Evolutionary conservation across 2,888 invertebrate species (phyloP), one percentile per base, ranked within the genome.

Genomic region (Brachyptera risi): DNA sequence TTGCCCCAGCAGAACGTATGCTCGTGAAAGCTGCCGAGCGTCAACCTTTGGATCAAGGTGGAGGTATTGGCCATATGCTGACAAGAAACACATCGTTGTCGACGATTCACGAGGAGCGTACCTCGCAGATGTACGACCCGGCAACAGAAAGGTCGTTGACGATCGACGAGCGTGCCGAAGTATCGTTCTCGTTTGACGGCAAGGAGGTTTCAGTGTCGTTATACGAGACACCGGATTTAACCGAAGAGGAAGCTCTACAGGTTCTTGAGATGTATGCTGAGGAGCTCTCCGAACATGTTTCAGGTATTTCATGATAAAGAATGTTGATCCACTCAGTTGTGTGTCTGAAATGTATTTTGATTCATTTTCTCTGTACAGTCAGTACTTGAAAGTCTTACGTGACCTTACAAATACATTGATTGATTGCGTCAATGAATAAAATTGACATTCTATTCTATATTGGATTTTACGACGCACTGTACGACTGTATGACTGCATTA

Each of bases 201-300:
- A 92, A 91, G 76, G 93, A 94, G 77, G 91, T 93, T 0, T 92
- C 92, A 0, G 91, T 93, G 0, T 93, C 93, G 2, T 76, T 94
- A 1, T 94, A 93, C 70, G 94, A 94, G 78, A 94, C 94, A 1
- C 94, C 94, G 0, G 94, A 94, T 76, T 78, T 94, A 56, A 94
- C 93, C 0, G 92, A 94, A 75, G 92, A 93, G 74, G 93, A 94
- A 77, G 94, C 93, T 0, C 78, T 92, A 31, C 90, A 93, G 76
- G 92, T 94, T 69, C 88, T 93, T 0, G 93, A 94, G 80, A 93
- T 94, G 92, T 94, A 93, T 71, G 94, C 94, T 0, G 92, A 94
- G 72, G 92, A 94, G 74, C 79, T 93, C 61, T 93, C 93, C 0
- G 93, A 94, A 76, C 89, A 93, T 71, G 87, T 93, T 11, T 81